Evolutionary conservation across 2,113 vertebrate genomes (phyloP).

Genomic region (Chloroceryle aenea): DNA sequence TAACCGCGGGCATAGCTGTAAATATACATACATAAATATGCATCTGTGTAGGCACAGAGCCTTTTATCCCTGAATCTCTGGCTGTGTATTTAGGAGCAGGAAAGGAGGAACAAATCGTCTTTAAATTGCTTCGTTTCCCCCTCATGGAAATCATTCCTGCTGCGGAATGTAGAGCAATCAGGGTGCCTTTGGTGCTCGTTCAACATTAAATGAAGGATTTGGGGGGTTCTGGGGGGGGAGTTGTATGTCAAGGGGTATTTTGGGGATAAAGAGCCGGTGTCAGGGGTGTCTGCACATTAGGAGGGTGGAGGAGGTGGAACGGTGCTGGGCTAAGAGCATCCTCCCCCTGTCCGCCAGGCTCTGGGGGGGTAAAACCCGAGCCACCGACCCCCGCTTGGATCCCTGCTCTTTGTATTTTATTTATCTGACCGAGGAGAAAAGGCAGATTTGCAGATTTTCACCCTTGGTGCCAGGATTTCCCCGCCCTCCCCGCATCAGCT

Average conservation of each 20-base stretch:
- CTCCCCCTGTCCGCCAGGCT: background rate
- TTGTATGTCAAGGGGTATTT: no score
- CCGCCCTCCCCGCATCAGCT: no score
- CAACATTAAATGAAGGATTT: background rate
- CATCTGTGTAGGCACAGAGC: background rate
- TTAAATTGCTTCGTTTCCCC: background rate
- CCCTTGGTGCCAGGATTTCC: background rate
- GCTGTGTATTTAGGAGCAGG: background rate
- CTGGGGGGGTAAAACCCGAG: background rate
- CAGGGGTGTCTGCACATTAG: background rate
- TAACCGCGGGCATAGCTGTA: background rate
- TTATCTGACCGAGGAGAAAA: accelerated
- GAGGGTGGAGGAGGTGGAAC: background rate
- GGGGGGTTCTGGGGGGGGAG: background rate
- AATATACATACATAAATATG: background rate
- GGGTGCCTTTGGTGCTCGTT: background rate
- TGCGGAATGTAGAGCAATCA: background rate
- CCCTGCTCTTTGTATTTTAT: accelerated
- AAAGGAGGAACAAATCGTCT: background rate
- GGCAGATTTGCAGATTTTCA: background rate
- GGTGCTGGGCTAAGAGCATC: background rate
- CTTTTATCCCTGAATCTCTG: background rate
- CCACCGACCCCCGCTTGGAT: accelerated
- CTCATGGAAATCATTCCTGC: background rate
- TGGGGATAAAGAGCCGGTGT: background rate